Percentiles rank a stretch among this genome's conserved stretches.
These are phyloP conservation scores for Lomographa bimaculata DNA, from an alignment of 2,888 invertebrate genomes.

Conservation along the genomic window DNA sequence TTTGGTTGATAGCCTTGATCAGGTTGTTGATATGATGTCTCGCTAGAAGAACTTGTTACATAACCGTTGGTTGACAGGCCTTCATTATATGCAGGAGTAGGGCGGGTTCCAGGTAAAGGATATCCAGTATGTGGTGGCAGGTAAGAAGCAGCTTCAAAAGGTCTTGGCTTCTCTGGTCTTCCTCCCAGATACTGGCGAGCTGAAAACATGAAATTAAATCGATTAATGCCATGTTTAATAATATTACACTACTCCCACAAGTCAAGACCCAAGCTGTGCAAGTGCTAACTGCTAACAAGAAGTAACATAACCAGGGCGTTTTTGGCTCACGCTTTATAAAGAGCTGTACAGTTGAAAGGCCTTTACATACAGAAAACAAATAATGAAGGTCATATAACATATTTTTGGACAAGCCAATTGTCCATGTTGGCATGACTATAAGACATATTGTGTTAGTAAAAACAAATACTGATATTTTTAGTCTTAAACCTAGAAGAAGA, in stretches of 20 bases:
- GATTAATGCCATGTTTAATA: constrained; percentile 1
- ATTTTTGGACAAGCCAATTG: too few species aligned
- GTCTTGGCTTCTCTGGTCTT: constrained; percentile 87
- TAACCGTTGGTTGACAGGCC: constrained; percentile 52
- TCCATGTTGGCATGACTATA: too few species aligned
- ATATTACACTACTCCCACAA: constrained; percentile 1
- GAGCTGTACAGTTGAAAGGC: constrained; percentile 1
- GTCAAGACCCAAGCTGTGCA: constrained; percentile 34
- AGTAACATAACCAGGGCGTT: constrained; percentile 4
- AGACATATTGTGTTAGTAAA: too few species aligned
- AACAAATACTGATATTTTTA: too few species aligned
- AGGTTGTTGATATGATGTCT: constrained; percentile 40
- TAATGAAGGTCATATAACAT: background rate
- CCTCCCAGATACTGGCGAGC: constrained; percentile 88
- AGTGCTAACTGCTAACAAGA: constrained; percentile 29
- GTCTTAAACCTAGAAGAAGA: constrained; percentile 13
- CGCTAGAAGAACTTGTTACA: constrained; percentile 35
- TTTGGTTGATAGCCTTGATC: constrained; percentile 39
- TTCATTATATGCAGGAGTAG: constrained; percentile 68
- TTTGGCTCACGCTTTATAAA: constrained; percentile 1
- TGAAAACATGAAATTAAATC: constrained; percentile 55
- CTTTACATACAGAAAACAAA: background rate
- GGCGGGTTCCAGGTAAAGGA: constrained; percentile 66
- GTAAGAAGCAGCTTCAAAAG: constrained; percentile 80
- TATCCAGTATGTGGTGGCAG: constrained; percentile 72